Evolutionary conservation across 2,888 invertebrate genomes (phyloP).

Genomic region (Chrysolina americana): DNA sequence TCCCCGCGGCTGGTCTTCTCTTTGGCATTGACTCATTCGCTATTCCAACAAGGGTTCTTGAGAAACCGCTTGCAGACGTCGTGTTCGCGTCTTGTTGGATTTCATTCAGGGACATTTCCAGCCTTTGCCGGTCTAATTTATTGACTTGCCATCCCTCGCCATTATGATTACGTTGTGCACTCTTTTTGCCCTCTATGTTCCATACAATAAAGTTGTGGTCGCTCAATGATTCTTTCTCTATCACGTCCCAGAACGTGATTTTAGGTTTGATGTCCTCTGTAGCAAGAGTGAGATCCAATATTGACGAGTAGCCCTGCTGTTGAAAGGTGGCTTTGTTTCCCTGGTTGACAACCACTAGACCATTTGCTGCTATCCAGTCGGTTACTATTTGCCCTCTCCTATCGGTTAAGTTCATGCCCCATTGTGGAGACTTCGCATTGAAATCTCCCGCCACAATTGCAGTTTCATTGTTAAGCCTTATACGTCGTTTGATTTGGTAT

Average conservation of each 20-base stretch:
- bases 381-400: background rate
- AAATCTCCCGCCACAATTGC: background rate
- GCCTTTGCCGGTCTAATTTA: background rate
- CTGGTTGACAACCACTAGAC: background rate
- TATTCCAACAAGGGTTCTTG: background rate
- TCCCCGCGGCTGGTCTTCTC: background rate
- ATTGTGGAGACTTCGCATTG: background rate
- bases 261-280: background rate
- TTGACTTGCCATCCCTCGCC: background rate
- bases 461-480: background rate
- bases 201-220: background rate
- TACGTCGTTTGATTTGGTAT: no score
- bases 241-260: background rate
- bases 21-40: background rate
- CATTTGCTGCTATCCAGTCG: slow-evolving; percentile 13
- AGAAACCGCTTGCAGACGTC: background rate
- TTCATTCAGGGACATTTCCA: background rate
- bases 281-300: slow-evolving; percentile 8
- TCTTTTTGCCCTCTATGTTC: background rate
- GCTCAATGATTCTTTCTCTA: background rate
- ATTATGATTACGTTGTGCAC: background rate
- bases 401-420: slow-evolving; percentile 9
- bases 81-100: background rate
- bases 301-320: background rate
- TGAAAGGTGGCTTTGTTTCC: background rate